phyloP scores from a whole-genome alignment of 2,113 vertebrate species.

The Xenus cinereus region DNA sequence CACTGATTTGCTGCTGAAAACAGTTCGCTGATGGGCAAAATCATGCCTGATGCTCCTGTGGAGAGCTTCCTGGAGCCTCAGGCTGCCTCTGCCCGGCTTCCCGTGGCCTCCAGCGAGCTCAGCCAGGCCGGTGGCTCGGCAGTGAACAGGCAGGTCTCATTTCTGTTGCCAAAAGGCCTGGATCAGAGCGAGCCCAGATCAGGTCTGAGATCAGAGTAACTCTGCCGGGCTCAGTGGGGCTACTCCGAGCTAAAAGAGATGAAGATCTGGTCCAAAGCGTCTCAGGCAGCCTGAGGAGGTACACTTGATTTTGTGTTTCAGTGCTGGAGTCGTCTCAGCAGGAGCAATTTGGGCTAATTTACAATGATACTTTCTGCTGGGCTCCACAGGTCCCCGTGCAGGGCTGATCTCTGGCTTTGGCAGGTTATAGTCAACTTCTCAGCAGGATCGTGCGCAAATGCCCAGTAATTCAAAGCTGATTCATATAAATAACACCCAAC shows the following conservation, averaged over 20 bases:
- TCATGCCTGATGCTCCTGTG: not conserved
- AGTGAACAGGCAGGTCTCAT: not conserved
- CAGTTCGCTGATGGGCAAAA: not conserved
- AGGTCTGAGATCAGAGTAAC: not conserved
- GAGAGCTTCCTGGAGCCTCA: constrained; percentile 18
- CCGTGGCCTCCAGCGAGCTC: not conserved
- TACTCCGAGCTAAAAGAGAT: not conserved
- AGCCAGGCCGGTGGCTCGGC: not conserved
- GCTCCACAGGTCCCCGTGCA: not conserved
- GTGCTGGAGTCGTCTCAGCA: not conserved
- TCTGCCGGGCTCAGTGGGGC: not conserved
- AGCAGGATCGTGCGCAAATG: not conserved
- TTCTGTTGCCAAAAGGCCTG: not conserved
- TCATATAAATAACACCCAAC: not conserved
- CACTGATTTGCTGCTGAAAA: constrained; percentile 10
- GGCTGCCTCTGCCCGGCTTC: not conserved
- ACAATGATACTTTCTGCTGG: not conserved
- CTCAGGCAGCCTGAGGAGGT: not conserved
- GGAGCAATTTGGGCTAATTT: not conserved
- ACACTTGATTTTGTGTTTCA: not conserved
- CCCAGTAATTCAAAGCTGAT: constrained; percentile 16
- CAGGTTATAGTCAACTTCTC: not conserved
- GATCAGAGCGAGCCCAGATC: not conserved
- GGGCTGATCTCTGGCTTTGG: constrained; percentile 19
- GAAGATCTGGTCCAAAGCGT: not conserved